These are phyloP conservation scores for Amiota mariae DNA, from an alignment of 2,888 invertebrate species.

Conservation along the genomic window DNA sequence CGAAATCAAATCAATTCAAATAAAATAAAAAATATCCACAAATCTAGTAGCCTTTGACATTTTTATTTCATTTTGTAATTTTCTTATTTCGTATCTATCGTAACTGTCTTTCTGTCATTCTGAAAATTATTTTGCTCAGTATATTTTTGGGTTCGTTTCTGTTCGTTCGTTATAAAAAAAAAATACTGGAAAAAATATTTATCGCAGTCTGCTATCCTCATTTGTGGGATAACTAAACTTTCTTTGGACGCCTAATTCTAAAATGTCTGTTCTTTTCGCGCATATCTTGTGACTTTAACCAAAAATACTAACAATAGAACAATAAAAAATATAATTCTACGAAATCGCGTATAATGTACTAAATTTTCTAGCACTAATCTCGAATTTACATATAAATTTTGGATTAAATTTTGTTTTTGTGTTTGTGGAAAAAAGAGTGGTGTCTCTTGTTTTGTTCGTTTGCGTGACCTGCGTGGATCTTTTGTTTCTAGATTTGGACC, in stretches of 20 bases:
- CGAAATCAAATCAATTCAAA: background rate
- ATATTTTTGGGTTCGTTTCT: slow-evolving; percentile 44
- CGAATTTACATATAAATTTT: slow-evolving; percentile 13
- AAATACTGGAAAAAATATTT: slow-evolving; percentile 46
- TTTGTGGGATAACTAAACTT: background rate
- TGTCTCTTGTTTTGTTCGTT: too few relatives aligned
- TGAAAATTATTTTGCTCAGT: slow-evolving; percentile 19
- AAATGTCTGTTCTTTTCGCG: slow-evolving; percentile 48
- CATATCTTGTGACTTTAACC: slow-evolving; percentile 38
- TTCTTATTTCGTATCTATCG: background rate
- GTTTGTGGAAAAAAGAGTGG: background rate
- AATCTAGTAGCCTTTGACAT: background rate
- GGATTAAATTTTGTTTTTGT: slow-evolving; percentile 18
- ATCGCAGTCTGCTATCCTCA: slow-evolving; percentile 41
- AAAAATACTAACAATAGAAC: slow-evolving; percentile 35
- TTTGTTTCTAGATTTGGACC: too few relatives aligned
- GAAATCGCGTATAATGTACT: slow-evolving; percentile 2
- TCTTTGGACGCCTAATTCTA: slow-evolving; percentile 44
- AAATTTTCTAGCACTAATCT: slow-evolving; percentile 22
- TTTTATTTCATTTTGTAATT: background rate
- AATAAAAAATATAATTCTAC: background rate
- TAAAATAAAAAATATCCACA: background rate
- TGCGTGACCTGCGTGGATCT: too few relatives aligned
- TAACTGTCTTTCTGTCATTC: background rate
- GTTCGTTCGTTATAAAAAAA: slow-evolving; percentile 46